Conservation (phyloP, 1,140 invertebrate species). For the Euwallacea similis region DNA sequence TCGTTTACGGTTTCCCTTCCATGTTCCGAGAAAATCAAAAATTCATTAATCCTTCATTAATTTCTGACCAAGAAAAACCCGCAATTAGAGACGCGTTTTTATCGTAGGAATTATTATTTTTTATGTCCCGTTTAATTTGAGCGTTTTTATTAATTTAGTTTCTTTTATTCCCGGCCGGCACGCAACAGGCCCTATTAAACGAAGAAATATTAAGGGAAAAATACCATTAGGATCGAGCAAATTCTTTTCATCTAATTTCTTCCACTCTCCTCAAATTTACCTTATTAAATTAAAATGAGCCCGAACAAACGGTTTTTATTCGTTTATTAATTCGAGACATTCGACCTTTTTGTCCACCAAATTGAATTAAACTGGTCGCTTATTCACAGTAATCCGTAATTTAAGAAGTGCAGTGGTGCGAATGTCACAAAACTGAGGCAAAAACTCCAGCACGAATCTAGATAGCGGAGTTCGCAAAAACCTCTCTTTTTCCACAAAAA, state of each 20-base stretch:
- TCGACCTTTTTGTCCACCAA: background rate
- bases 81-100: constrained; percentile 9
- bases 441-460: no score
- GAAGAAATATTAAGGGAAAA: constrained; percentile 25
- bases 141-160: constrained; percentile 25
- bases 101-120: constrained; percentile 14
- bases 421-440: no score
- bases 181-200: constrained; percentile 23
- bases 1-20: no score
- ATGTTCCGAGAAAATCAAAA: no score
- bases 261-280: constrained; percentile 1
- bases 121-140: constrained; percentile 26
- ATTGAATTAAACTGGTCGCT: background rate
- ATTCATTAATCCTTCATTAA: no score
- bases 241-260: constrained; percentile 12
- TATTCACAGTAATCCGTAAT: no score
- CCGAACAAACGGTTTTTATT: constrained; percentile 4
- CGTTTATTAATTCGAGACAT: constrained; percentile 8
- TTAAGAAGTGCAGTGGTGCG: no score
- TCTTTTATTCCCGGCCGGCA: constrained; percentile 12
- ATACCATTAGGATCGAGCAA: constrained; percentile 25
- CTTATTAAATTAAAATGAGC: constrained; percentile 3
- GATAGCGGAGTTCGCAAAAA: no score
- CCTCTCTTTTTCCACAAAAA: no score
- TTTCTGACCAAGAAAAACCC: background rate